A percentile compares a stretch with the other conserved stretches of the same genome.
phyloP scores from a whole-genome alignment of 2,888 invertebrate species.

The Volucella zonaria region DNA sequence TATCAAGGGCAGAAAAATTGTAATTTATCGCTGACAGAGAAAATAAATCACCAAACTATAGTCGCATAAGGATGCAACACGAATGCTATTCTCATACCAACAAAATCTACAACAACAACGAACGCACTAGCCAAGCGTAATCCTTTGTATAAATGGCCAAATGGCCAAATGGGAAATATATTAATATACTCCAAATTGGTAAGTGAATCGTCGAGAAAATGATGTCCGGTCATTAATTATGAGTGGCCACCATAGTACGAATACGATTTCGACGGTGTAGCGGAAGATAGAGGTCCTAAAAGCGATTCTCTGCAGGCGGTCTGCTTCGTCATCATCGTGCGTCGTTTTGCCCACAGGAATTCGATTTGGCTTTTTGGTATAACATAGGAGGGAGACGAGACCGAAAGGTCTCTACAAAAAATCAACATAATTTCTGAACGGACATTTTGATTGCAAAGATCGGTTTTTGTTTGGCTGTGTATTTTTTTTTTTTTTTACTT shows the following conservation, averaged over 20 bases:
- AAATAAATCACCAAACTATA: conserved; percentile 72
- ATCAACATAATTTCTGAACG: conserved; percentile 46
- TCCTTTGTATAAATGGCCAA: conserved; percentile 24
- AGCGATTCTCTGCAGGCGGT: conserved; percentile 62
- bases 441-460: conserved; percentile 55
- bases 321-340: conserved; percentile 57
- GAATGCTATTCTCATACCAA: conserved; percentile 1
- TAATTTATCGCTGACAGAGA: conserved; percentile 62
- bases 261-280: conserved; percentile 24
- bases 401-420: conserved; percentile 11
- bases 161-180: conserved; percentile 40
- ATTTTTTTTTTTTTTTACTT: not conserved
- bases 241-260: conserved; percentile 16
- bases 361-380: conserved; percentile 42
- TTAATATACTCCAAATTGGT: conserved; percentile 73
- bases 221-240: conserved; percentile 72
- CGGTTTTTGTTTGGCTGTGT: not conserved
- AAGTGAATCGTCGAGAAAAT: conserved; percentile 72
- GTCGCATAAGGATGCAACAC: conserved; percentile 35
- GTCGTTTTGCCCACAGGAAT: conserved; percentile 13
- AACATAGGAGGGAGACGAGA: not conserved
- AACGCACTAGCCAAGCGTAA: conserved; percentile 6
- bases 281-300: conserved; percentile 35
- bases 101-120: not conserved
- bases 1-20: conserved; percentile 65